Evolutionary conservation across 1,140 invertebrate genomes (phyloP).

Genomic region (Bathynomus jamesi): DNA sequence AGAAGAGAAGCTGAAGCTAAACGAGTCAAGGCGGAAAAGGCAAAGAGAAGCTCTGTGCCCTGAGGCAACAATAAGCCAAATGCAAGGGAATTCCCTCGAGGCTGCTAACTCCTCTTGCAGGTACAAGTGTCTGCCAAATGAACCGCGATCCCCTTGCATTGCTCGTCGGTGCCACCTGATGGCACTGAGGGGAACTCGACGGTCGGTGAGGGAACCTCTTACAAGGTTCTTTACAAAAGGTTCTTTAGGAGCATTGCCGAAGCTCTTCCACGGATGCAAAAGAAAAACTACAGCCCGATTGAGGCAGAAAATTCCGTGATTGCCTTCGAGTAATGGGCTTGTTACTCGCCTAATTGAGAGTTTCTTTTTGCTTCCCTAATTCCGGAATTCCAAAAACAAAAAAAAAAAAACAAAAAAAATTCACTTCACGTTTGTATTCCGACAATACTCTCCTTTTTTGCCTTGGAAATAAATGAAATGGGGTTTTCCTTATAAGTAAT

Average conservation of each 20-base stretch:
- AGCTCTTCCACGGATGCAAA: background rate
- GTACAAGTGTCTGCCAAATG: constrained; percentile 4
- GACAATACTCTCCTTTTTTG: too few species aligned
- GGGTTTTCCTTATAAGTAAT: background rate
- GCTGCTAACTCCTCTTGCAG: background rate
- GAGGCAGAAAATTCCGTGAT: background rate
- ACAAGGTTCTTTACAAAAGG: too few species aligned
- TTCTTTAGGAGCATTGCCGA: background rate
- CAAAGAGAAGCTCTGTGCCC: background rate
- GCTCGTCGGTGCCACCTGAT: constrained; percentile 10
- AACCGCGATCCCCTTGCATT: constrained; percentile 2
- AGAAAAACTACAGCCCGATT: background rate
- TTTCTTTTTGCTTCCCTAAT: too few species aligned
- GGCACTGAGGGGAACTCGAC: constrained; percentile 18
- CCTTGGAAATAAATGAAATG: too few species aligned
- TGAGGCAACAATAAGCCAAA: constrained; percentile 7
- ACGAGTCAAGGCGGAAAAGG: background rate
- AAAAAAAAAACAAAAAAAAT: too few species aligned
- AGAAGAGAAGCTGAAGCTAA: background rate
- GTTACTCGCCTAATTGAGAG: constrained; percentile 1
- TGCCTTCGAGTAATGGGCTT: background rate
- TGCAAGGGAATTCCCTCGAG: background rate
- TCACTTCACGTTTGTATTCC: too few species aligned
- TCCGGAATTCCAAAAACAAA: too few species aligned
- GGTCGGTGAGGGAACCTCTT: constrained; percentile 9